Evolutionary conservation across 2,888 invertebrate species (phyloP), one percentile per base, ranked within the genome.

Genomic region (Drosophila borealis): DNA sequence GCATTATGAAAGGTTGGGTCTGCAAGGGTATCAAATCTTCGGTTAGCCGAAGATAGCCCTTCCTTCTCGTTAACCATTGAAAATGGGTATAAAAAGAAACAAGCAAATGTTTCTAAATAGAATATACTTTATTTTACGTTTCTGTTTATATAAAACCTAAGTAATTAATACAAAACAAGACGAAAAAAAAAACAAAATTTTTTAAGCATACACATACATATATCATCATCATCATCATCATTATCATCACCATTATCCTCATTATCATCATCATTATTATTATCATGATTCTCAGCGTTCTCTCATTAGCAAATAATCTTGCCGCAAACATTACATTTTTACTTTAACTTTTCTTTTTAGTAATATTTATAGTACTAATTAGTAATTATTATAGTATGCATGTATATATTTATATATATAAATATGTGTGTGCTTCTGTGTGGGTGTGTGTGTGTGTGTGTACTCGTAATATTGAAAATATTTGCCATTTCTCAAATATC

Each of bases 81-180:
- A 25, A 25, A 25, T 25, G 8, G 17, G 10, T 17, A 2, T 19
- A 10, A 11, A 19, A 49, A 49, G 21, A 5, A 13, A 1, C 14
- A 44, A n/a, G 4, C 9, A 33, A 21, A 10, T 41, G 39, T 59
- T 82, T 80, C 74, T 81, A 81, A 87, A 84, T 77, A 85, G 71
- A 82, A 81, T 86, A 79, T 79, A 78, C 59, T 82, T 69, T 82
- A 89, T 73, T 82, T 88, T 86, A 88, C 69, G 69, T 63, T 75
- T 73, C 67, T 76, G 74, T 77, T 76, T 81, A 76, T 84, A 84
- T 81, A 83, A 83, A 83, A 87, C 82, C 84, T 83, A 87, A 84
- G 54, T 74, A 85, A 85, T 80, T 74, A 84, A 79, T 74, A 81
- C 78, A 87, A 85, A 89, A 86, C 80, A 84, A 80, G 82, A 73